Base-by-base conservation (phyloP, 2,797 vertebrate species). In the Falco rusticolus region DNA sequence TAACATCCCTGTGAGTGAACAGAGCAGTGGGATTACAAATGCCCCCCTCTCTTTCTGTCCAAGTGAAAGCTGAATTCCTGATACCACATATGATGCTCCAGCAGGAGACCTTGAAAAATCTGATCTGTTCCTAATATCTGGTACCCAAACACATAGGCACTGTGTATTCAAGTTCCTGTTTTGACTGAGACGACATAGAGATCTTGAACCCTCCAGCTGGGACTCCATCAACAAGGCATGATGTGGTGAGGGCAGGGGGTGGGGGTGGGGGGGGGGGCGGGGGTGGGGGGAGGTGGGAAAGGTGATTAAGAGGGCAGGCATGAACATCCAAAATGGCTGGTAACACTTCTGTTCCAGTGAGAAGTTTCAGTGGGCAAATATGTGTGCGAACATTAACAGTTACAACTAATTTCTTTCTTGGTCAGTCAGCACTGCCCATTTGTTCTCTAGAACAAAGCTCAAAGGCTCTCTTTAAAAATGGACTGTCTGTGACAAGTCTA, bases 401-500 rank as follows among this genome's bases (percentile, higher is more conserved):
- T 84, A 45, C 18, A 78, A 80, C 28, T 76, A 72, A 89, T 78
- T 93, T 87, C 41, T 84, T 59, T 75, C 61, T 92, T 93, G 31
- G n/a, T 72, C 3, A 3, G 34, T 84, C 57, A 81, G 16, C 6
- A 1, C 17, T 87, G 31, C 25, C 41, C 3, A 1, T 65, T 53
- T 77, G 18, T 68, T 69, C 53, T 88, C 47, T 63, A 75, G 31
- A 87, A 79, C 59, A 75, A 92, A 72, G 11, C 72, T 57, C 72
- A 87, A 74, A 34, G 8, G 9, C 39, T 54, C 24, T 87, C 37
- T 71, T 96, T 94, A 68, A n/a, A 92, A 95, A 90, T n/a, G 51
- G 25, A 41, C 71, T 86, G 16, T 54, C 59, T 71, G 34, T 85
- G 69, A 93, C 43, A 96, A 65, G 41, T 76, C 37, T 71, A 11